These are phyloP conservation scores for Leucozona laternaria DNA, from an alignment of 2,888 invertebrate genomes.

Conservation along the genomic window DNA sequence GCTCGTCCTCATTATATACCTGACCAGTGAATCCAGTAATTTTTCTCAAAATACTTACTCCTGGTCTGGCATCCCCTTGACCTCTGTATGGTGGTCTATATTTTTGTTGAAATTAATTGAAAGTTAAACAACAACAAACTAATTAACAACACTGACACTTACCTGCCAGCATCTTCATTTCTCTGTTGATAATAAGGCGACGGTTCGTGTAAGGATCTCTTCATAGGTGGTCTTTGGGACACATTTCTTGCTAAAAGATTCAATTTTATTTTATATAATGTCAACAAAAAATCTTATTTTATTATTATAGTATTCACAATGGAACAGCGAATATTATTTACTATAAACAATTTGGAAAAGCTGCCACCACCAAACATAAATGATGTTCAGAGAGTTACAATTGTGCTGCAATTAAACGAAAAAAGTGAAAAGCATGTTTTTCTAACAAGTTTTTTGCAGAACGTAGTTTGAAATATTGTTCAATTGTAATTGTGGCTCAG, in stretches of 20 bases:
- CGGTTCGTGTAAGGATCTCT: not conserved
- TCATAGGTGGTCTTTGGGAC: not conserved
- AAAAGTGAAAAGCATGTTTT: too few relatives aligned
- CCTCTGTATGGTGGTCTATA: not conserved
- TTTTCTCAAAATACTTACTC: slow-evolving; percentile 5
- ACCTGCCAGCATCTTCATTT: not conserved
- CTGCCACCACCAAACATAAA: too few relatives aligned
- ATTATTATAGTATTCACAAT: not conserved
- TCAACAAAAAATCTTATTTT: not conserved
- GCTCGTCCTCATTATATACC: not conserved
- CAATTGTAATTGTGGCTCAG: too few relatives aligned
- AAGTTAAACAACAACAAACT: not conserved
- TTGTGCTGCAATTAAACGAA: too few relatives aligned
- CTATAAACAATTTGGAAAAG: too few relatives aligned
- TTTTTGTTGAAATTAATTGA: not conserved
- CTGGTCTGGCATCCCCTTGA: not conserved
- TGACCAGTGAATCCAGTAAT: not conserved
- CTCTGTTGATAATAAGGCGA: not conserved
- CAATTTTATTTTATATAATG: not conserved
- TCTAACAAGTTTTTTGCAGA: too few relatives aligned
- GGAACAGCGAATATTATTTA: too few relatives aligned
- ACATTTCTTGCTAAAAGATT: not conserved
- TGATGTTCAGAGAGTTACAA: too few relatives aligned
- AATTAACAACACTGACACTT: not conserved
- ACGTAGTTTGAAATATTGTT: too few relatives aligned